Base-by-base conservation (phyloP, 2,113 vertebrate species). In the Peromyscus maniculatus region DNA sequence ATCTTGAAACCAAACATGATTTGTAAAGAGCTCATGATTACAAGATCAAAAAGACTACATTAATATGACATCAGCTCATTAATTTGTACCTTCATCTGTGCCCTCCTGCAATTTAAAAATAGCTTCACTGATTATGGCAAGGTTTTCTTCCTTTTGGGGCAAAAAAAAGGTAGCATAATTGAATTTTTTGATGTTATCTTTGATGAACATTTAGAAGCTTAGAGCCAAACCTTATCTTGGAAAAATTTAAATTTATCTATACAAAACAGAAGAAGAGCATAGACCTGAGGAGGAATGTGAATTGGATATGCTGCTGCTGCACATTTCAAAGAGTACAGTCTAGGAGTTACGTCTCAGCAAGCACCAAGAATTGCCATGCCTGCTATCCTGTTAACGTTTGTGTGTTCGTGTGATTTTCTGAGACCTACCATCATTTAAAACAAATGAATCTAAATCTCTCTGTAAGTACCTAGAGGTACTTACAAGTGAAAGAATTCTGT, bases 21-120 rank as follows among this genome's bases (percentile, higher is more conserved):
- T 98, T 98, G 93, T 97, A 98, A 96, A 92, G 94, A 97, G 91
- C 96, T 97, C 97, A 83, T 98, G 98, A 98, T 98, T 97, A 97
- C 95, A 97, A 83, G 95, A 98, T 98, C 94, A 98, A 98, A 98
- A 98, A 92, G 93, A 98, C 96, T 97, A 82, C 88, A 97, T 98
- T 96, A 97, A 95, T 97, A 95, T 86, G 97, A 98, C 97, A 97
- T 86, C 93, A 98, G 96, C 98, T 98, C 49, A 97, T 95, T 93
- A 96, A 98, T 96, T 97, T 49, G 28, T 94, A 96, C 95, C 89
- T 98, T 97, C 91, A 36, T 96, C 97, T 95, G 95, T 96, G 36
- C 90, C 97, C 77, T 98, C 94, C 78, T 97, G 87, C 91, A 96
- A 97, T 98, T 98, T 95, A 97, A 98, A 97, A 98, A 96, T 89